Conservation (phyloP, 2,888 invertebrate genomes). For the Cantharis nigra region DNA sequence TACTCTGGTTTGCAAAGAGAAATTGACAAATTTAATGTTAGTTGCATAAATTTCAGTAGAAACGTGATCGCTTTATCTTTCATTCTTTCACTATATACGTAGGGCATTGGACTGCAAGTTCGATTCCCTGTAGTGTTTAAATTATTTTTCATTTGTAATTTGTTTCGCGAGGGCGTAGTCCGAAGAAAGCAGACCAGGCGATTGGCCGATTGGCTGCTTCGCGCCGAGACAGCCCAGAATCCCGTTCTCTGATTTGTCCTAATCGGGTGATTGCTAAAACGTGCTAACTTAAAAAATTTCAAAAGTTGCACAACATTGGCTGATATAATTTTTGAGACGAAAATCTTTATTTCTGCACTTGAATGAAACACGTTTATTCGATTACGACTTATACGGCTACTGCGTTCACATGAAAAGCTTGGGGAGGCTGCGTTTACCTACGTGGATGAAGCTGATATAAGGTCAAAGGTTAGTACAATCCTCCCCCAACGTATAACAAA, state of each 20-base stretch:
- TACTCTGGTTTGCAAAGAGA: neutral
- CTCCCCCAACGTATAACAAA: neutral
- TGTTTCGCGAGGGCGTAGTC: no score
- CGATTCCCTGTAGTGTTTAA: no score
- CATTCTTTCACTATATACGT: neutral
- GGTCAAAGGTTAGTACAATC: conserved; percentile 13
- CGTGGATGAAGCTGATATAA: conserved; percentile 3
- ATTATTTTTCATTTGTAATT: no score
- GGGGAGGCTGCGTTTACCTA: conserved; percentile 7
- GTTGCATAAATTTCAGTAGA: neutral
- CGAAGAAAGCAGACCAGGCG: no score
- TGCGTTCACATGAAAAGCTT: conserved; percentile 1
- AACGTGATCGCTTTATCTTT: neutral
- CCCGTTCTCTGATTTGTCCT: no score
- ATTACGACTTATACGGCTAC: conserved; percentile 6
- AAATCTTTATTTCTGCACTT: neutral
- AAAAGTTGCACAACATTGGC: neutral
- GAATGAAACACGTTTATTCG: neutral
- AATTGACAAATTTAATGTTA: neutral
- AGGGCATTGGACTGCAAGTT: no score
- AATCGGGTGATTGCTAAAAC: no score
- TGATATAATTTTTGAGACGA: neutral
- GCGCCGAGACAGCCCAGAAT: no score
- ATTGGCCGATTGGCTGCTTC: no score
- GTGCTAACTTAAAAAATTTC: neutral